Percentiles rank a stretch among this genome's conserved stretches.
These are phyloP conservation scores for Ectemnius cavifrons DNA, from an alignment of 2,888 invertebrate genomes.

Conservation along the genomic window DNA sequence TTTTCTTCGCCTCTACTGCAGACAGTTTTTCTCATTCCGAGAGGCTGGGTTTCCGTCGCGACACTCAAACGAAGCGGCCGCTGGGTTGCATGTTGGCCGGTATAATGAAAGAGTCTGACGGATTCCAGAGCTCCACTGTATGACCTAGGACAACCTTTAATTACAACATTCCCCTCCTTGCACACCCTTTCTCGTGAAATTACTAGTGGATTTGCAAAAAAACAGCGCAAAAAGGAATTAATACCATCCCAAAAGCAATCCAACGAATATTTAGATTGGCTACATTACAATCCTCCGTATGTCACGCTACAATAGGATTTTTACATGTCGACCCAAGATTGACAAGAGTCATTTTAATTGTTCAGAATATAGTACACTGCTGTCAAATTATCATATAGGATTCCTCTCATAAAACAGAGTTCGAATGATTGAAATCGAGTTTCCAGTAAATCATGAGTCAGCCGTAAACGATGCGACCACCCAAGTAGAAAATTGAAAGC, in stretches of 20 bases:
- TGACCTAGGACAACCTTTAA: conserved; percentile 40
- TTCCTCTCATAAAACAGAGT: no score
- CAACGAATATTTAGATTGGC: conserved; percentile 18
- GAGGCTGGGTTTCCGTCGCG: neutral
- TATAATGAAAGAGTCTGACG: conserved; percentile 40
- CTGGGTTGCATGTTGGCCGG: conserved; percentile 31
- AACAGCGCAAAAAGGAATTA: conserved; percentile 38
- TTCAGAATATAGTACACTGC: no score
- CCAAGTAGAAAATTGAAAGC: no score
- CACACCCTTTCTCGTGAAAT: conserved; percentile 1
- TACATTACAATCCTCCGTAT: conserved; percentile 7
- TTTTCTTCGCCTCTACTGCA: neutral
- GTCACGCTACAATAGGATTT: neutral
- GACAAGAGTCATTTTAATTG: no score
- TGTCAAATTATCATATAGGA: no score
- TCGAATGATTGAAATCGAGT: no score
- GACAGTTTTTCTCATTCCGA: no score
- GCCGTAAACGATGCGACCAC: no score
- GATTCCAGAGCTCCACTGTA: conserved; percentile 33
- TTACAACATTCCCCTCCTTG: conserved; percentile 28
- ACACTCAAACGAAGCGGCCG: conserved; percentile 17
- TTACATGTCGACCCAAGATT: no score
- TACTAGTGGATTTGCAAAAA: conserved; percentile 2
- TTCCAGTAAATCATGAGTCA: no score
- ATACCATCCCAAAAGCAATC: conserved; percentile 18